These are phyloP conservation scores for Lasius platythorax DNA, from an alignment of 2,888 invertebrate genomes.

Conservation along the genomic window DNA sequence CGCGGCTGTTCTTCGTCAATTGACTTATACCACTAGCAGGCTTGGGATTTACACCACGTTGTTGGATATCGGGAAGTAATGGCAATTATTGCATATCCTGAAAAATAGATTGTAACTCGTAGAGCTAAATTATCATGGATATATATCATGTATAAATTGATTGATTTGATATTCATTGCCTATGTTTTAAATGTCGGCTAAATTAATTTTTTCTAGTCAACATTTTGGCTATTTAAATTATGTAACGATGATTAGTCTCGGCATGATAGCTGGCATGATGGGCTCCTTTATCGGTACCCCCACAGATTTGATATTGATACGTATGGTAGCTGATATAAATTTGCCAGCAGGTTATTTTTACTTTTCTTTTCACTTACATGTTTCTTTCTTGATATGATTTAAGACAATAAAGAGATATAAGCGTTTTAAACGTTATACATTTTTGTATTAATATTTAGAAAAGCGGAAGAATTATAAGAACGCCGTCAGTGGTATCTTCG, in stretches of 20 bases:
- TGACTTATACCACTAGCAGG: constrained; percentile 89
- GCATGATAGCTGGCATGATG: constrained; percentile 88
- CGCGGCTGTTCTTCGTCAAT: constrained; percentile 88
- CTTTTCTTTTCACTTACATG: background rate
- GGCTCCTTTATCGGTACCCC: constrained; percentile 90
- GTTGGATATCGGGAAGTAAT: constrained; percentile 85
- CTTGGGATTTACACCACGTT: constrained; percentile 89
- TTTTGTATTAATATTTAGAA: constrained; percentile 77
- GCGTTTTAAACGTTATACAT: background rate
- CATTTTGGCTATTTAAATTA: constrained; percentile 71
- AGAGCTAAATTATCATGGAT: background rate
- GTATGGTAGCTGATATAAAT: constrained; percentile 89
- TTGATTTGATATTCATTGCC: background rate
- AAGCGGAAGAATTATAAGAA: constrained; percentile 88
- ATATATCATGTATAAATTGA: background rate
- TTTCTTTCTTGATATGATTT: background rate
- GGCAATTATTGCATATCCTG: background rate
- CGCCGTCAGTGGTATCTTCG: constrained; percentile 88
- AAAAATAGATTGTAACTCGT: background rate
- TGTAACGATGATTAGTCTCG: constrained; percentile 82
- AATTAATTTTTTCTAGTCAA: constrained; percentile 55
- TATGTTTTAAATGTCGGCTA: background rate
- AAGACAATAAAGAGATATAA: background rate
- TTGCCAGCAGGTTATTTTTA: constrained; percentile 84
- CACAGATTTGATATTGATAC: constrained; percentile 87